Base-by-base conservation (phyloP, 2,113 vertebrate species). In the Aramus guarauna region DNA sequence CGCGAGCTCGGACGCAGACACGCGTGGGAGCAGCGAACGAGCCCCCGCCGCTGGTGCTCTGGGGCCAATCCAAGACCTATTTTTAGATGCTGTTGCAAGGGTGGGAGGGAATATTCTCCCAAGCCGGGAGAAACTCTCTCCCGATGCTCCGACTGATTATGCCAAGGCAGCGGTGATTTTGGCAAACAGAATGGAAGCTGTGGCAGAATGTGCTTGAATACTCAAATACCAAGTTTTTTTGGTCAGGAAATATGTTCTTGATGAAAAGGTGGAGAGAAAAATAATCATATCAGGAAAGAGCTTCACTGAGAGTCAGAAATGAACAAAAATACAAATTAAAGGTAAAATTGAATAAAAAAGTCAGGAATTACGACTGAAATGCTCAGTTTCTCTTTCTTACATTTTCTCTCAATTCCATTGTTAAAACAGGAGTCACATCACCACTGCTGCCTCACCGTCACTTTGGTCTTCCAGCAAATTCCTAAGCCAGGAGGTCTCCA, bases 211-310 rank as follows among this genome's bases (percentile, higher is more conserved):
- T 39, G 20, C 15, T n/a, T 21, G 58, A 73, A 30, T 64, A 67
- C 11, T 77, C 16, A 63, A 13, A 66, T 30, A 23, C 12, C 43
- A 27, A 36, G 7, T 5, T 5, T 11, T 43, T 85, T 50, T 77
- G 47, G 30, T 43, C n/a, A 64, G 37, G 30, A 75, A 68, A 9
- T 27, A 11, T 17, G 12, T 53, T 16, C 16, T 2, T 50, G 67
- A 29, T 85, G 13, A 67, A 69, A 94, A 73, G 23, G 9, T 3
- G 29, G 29, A 79, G 19, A 39, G 43, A 5, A 47, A 55, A 79
- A 39, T 47, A 27, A 15, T 34, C 2, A 0, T 17, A 7, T n/a
- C 1, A 2, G 45, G 14, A 39, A 68, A 52, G 55, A 58, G 3
- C 17, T 79, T 73, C 48, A 56, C 14, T 1, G 1, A 62, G 12